A percentile compares a stretch with the other conserved stretches of the same genome.
Evolutionary conservation across 2,113 vertebrate species (phyloP).

Genomic region (Clarias batrachus): DNA sequence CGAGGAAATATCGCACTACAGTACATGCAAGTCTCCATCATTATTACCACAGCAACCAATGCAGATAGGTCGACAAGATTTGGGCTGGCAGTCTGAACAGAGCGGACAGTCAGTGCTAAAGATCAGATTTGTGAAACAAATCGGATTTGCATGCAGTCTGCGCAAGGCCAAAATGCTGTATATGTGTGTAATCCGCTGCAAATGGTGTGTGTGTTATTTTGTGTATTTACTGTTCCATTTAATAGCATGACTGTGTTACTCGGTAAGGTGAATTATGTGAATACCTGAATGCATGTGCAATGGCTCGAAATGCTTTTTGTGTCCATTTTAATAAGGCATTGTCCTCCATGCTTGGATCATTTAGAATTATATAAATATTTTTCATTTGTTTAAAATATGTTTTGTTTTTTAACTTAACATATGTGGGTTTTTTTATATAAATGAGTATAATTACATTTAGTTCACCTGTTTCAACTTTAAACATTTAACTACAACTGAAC

Average conservation of each 20-base stretch:
- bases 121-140: too few species aligned
- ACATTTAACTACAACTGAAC: background rate
- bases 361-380: background rate
- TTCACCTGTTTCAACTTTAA: background rate
- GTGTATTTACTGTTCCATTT: slow-evolving; percentile 16
- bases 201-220: background rate
- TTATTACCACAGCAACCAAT: too few species aligned
- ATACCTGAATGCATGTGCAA: slow-evolving; percentile 31
- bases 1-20: too few species aligned
- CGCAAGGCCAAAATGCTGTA: background rate
- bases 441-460: background rate
- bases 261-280: background rate
- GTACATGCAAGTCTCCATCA: too few species aligned
- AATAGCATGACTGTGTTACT: slow-evolving; percentile 7
- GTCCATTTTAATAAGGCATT: background rate
- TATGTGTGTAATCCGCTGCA: background rate
- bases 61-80: too few species aligned
- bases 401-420: background rate
- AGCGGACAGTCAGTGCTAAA: too few species aligned
- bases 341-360: background rate
- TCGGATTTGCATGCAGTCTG: too few species aligned
- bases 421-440: background rate
- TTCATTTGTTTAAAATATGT: background rate
- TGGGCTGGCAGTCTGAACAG: too few species aligned
- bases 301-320: slow-evolving; percentile 2